These are phyloP conservation scores for Myrmophylax atrothorax DNA, from an alignment of 2,113 vertebrate genomes.

Conservation along the genomic window DNA sequence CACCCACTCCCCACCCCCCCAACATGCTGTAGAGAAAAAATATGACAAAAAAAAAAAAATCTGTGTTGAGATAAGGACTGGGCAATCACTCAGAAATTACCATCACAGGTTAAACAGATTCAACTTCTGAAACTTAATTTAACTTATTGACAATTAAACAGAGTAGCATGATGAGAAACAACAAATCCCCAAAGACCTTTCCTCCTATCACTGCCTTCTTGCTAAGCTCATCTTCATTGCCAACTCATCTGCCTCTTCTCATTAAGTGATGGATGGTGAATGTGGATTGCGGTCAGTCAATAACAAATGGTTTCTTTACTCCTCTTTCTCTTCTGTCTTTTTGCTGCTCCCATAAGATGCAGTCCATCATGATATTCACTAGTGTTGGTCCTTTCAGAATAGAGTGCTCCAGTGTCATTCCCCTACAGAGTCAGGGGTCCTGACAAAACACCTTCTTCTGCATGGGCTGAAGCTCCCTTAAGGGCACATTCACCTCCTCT, in stretches of 20 bases:
- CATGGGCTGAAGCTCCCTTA: not conserved
- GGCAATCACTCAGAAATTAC: not conserved
- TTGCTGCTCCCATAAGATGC: not conserved
- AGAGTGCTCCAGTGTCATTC: not conserved
- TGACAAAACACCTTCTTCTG: not conserved
- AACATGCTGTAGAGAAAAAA: not conserved
- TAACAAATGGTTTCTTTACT: accelerated
- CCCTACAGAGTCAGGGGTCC: not conserved
- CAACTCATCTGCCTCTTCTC: not conserved
- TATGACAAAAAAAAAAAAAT: accelerated
- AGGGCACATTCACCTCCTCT: not conserved
- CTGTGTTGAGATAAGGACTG: not conserved
- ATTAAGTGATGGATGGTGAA: not conserved
- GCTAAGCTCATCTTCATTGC: not conserved
- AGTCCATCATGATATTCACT: not conserved
- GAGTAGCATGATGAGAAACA: not conserved
- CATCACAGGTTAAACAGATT: not conserved
- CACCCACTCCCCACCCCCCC: too few relatives aligned
- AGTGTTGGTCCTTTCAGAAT: not conserved
- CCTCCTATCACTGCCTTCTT: not conserved
- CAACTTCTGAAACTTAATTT: accelerated
- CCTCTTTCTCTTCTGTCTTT: not conserved
- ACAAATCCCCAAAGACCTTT: not conserved
- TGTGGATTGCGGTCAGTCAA: accelerated
- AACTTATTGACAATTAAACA: not conserved